Percentiles rank a stretch among this genome's conserved stretches.
Conservation (phyloP, 2,888 invertebrate species). For the Gortyna flavago region DNA sequence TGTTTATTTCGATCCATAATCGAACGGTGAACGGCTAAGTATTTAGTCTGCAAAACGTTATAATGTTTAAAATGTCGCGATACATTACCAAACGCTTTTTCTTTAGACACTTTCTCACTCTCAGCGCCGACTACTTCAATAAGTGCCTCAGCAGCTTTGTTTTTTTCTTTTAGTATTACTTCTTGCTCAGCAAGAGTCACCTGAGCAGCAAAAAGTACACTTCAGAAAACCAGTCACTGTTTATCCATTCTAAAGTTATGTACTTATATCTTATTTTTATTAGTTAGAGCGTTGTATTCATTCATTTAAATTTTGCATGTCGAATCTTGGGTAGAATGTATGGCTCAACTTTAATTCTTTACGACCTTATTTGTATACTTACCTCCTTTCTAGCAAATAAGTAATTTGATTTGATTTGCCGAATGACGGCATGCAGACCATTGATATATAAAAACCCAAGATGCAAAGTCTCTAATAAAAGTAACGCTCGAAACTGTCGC, state of each 20-base stretch:
- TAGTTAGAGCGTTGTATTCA: too few relatives aligned
- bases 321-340: too few relatives aligned
- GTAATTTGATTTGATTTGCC: too few relatives aligned
- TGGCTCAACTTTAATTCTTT: too few relatives aligned
- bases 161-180: conserved; percentile 95
- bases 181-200: conserved; percentile 93
- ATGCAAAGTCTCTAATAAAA: too few relatives aligned
- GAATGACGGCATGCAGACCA: neutral
- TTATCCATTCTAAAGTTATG: neutral
- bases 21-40: neutral
- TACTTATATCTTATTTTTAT: too few relatives aligned
- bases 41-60: neutral
- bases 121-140: conserved; percentile 96
- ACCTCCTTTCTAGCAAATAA: too few relatives aligned
- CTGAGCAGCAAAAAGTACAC: conserved; percentile 65
- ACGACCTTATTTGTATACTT: too few relatives aligned
- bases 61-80: neutral
- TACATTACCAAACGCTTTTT: conserved; percentile 93
- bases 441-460: too few relatives aligned
- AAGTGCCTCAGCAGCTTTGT: conserved; percentile 96
- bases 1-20: neutral
- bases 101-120: conserved; percentile 96
- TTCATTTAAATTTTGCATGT: too few relatives aligned
- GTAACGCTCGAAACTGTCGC: too few relatives aligned
- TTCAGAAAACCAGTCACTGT: neutral